phyloP scores from a whole-genome alignment of 2,113 vertebrate genomes.

The Peromyscus maniculatus region DNA sequence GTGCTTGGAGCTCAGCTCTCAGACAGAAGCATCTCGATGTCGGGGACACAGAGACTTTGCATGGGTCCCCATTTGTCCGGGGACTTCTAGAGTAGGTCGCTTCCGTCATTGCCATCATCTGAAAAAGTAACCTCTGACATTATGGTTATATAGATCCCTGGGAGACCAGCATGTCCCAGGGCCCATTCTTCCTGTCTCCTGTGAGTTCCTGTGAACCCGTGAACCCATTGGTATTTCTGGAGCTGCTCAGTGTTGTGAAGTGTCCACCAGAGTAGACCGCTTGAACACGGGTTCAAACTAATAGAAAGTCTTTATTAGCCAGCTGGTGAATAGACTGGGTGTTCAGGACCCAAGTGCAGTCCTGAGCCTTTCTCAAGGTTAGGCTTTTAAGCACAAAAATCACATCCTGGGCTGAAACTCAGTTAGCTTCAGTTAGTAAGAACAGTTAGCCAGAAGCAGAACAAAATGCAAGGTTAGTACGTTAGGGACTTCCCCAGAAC shows the following conservation, averaged over 20 bases:
- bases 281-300: not conserved
- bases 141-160: not conserved
- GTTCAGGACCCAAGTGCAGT: not conserved
- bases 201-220: not conserved
- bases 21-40: not conserved
- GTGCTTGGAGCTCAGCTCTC: not conserved
- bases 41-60: not conserved
- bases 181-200: not conserved
- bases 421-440: not conserved
- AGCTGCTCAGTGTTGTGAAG: not conserved
- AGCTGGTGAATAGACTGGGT: not conserved
- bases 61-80: not conserved
- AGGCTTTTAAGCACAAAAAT: not conserved
- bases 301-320: not conserved
- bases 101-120: not conserved
- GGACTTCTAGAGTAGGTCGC: not conserved
- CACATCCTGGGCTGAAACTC: not conserved
- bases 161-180: rapidly evolving
- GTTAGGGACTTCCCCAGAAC: not conserved
- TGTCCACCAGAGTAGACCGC: not conserved
- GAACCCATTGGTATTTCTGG: not conserved
- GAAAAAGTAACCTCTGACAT: not conserved
- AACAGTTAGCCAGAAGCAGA: not conserved
- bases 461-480: not conserved
- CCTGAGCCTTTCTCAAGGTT: not conserved